Evolutionary conservation across 2,888 invertebrate species (phyloP).

Genomic region (Catotricha subobsoleta): DNA sequence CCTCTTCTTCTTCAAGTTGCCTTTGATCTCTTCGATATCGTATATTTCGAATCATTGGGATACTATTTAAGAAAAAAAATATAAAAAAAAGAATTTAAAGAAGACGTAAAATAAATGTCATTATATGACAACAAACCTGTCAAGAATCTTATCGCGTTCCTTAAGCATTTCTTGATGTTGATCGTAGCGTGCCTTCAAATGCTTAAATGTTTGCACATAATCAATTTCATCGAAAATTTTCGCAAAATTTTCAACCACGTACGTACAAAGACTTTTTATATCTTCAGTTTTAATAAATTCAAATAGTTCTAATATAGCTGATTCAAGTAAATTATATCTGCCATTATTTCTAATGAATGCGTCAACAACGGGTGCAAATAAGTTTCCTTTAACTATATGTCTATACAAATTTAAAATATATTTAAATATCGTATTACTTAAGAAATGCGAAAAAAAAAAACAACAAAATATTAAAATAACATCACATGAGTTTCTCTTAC

Average conservation of each 20-base stretch:
- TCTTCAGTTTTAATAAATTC: slow-evolving; percentile 95
- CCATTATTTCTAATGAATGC: slow-evolving; percentile 93
- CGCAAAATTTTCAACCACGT: slow-evolving; percentile 92
- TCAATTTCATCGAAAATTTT: slow-evolving; percentile 85
- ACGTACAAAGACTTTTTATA: slow-evolving; percentile 73
- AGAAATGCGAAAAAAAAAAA: no score
- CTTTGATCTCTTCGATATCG: slow-evolving; percentile 83
- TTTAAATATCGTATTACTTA: slow-evolving; percentile 1
- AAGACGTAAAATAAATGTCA: slow-evolving; percentile 10
- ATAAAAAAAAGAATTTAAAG: slow-evolving; percentile 1
- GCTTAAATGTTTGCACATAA: slow-evolving; percentile 97
- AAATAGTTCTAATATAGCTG: slow-evolving; percentile 97
- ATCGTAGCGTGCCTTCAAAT: slow-evolving; percentile 71
- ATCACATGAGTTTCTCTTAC: no score
- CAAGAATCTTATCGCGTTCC: slow-evolving; percentile 62
- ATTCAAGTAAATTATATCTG: slow-evolving; percentile 96
- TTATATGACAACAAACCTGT: slow-evolving; percentile 34
- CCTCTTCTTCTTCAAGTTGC: slow-evolving; percentile 91
- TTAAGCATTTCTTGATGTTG: slow-evolving; percentile 82
- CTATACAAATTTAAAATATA: slow-evolving; percentile 25
- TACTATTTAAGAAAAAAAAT: slow-evolving; percentile 13
- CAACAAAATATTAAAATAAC: no score
- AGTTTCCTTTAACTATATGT: slow-evolving; percentile 84
- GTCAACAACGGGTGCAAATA: slow-evolving; percentile 91
- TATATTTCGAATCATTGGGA: slow-evolving; percentile 50